phyloP scores from a whole-genome alignment of 1,140 invertebrate species.

The Diachasmimorpha longicaudata region DNA sequence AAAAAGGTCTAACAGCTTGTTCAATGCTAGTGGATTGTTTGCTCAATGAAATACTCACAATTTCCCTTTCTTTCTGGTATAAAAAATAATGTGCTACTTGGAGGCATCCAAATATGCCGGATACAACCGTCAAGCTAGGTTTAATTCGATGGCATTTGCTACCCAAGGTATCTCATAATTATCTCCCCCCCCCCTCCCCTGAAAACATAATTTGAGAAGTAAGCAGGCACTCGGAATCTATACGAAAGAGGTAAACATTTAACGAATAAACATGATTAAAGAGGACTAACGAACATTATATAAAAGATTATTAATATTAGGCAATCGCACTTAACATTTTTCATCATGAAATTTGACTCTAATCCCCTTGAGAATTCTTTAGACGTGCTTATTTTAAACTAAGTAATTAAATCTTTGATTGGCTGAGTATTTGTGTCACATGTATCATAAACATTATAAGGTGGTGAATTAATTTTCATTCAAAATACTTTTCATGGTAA shows the following conservation, averaged over 20 bases:
- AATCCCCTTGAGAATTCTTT: too few species aligned
- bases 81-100: not conserved
- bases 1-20: not conserved
- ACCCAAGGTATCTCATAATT: not conserved
- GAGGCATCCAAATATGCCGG: not conserved
- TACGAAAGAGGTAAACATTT: too few species aligned
- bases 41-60: not conserved
- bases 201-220: not conserved
- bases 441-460: not conserved
- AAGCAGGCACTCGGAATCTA: not conserved
- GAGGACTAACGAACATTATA: not conserved
- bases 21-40: not conserved
- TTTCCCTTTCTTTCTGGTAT: not conserved
- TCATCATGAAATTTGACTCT: too few species aligned
- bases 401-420: not conserved
- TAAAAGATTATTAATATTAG: not conserved
- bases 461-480: not conserved
- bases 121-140: not conserved
- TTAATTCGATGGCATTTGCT: not conserved
- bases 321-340: not conserved
- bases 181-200: not conserved
- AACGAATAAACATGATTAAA: not conserved
- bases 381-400: not conserved
- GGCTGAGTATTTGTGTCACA: conserved; percentile 6
- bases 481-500: not conserved